Percentiles rank a stretch among this genome's conserved stretches.
phyloP scores from a whole-genome alignment of 2,797 vertebrate species.

The Picus viridis region DNA sequence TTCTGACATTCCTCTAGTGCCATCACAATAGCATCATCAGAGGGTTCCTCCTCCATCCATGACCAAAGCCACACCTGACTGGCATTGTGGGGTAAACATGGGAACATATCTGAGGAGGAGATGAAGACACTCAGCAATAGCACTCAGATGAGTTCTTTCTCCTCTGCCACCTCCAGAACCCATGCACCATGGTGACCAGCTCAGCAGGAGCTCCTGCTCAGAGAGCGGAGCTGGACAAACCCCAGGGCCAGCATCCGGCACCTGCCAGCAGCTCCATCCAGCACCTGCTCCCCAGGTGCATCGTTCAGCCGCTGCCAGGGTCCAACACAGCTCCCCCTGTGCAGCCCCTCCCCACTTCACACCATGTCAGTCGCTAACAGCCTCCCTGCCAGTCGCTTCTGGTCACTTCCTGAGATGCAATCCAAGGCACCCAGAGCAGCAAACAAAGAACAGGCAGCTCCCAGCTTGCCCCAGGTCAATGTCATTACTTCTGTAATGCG shows the following conservation, averaged over 20 bases:
- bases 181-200: neutral
- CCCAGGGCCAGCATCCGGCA: rapidly evolving
- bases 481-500: slow-evolving; percentile 75
- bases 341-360: neutral
- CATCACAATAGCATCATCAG: rapidly evolving
- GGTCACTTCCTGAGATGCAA: slow-evolving; percentile 81
- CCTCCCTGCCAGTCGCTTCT: slow-evolving; percentile 73
- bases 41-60: neutral
- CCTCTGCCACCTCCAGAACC: neutral
- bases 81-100: rapidly evolving
- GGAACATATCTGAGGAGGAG: neutral
- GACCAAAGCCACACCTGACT: neutral
- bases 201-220: rapidly evolving
- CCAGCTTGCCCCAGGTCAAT: slow-evolving; percentile 63
- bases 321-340: slow-evolving; percentile 2
- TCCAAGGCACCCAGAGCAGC: slow-evolving; percentile 65
- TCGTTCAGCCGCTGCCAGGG: neutral
- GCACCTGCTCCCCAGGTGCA: neutral
- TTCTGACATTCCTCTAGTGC: neutral
- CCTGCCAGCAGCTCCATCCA: neutral
- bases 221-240: neutral
- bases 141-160: rapidly evolving
- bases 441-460: slow-evolving; percentile 61
- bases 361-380: neutral
- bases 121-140: rapidly evolving